Evolutionary conservation across 2,888 invertebrate species (phyloP).

Genomic region (Scrobipalpa atriplicella): DNA sequence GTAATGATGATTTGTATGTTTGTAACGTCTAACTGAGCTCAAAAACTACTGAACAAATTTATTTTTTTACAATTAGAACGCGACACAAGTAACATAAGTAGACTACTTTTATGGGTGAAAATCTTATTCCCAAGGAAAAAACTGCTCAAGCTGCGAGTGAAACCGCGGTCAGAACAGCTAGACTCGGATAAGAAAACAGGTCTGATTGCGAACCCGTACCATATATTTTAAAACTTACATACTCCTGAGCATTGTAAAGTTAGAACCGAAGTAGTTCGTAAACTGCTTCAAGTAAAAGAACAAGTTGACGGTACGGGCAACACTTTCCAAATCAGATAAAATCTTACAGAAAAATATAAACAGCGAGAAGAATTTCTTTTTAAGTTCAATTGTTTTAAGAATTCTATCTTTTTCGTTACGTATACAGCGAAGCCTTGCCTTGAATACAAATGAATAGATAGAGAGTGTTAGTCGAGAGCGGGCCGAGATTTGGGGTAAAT

Average conservation of each 20-base stretch:
- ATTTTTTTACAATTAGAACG: too few relatives aligned
- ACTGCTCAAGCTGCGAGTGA: too few relatives aligned
- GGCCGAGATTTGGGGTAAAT: conserved; percentile 6
- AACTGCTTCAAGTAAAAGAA: conserved; percentile 19
- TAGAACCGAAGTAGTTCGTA: conserved; percentile 15
- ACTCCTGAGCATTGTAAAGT: conserved; percentile 9
- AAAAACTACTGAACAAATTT: too few relatives aligned
- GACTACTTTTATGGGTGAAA: too few relatives aligned
- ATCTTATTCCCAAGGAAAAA: too few relatives aligned
- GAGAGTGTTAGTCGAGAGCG: neutral
- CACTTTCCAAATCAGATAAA: conserved; percentile 20
- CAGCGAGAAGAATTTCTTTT: neutral
- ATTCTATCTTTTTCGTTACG: conserved; percentile 3
- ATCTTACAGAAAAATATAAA: conserved; percentile 5
- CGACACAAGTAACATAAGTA: too few relatives aligned
- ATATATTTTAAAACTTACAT: conserved; percentile 6
- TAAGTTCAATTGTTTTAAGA: conserved; percentile 8
- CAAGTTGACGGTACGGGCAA: conserved; percentile 10
- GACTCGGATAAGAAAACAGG: neutral
- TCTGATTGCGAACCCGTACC: conserved; percentile 11
- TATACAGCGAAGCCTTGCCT: neutral
- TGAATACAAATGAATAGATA: conserved; percentile 8
- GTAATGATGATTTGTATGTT: too few relatives aligned
- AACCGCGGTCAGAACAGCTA: too few relatives aligned
- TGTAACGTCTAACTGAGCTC: too few relatives aligned